These are phyloP conservation scores for Drosophila formosana DNA, from an alignment of 2,888 invertebrate species.

Conservation along the genomic window DNA sequence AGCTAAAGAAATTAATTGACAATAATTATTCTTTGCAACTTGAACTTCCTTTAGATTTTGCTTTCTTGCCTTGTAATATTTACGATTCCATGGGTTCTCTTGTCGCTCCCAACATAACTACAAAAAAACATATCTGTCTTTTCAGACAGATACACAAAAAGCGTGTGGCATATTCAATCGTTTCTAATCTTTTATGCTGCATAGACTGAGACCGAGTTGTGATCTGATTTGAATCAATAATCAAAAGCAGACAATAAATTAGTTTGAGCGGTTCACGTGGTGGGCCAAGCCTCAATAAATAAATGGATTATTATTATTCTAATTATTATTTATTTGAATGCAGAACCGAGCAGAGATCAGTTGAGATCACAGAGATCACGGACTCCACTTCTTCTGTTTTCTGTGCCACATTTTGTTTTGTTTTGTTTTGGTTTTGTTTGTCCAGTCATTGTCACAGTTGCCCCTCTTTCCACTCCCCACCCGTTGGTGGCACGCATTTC, in stretches of 20 bases:
- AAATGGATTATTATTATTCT: constrained; percentile 7
- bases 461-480: constrained; percentile 16
- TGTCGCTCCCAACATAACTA: no score
- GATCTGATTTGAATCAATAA: background rate
- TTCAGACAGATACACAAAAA: background rate
- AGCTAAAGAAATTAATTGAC: no score
- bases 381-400: background rate
- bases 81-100: no score
- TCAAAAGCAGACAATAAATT: constrained; percentile 2
- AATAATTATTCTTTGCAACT: no score
- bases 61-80: no score
- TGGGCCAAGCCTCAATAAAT: background rate
- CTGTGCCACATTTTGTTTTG: constrained; percentile 34
- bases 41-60: no score
- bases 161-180: background rate
- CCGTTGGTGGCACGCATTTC: constrained; percentile 43
- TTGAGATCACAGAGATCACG: constrained; percentile 3
- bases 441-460: constrained; percentile 64
- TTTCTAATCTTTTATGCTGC: background rate
- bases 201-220: background rate
- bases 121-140: no score
- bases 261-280: background rate
- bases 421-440: constrained; percentile 21
- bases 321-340: constrained; percentile 11
- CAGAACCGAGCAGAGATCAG: background rate